Percentiles rank a stretch among this genome's conserved stretches.
Evolutionary conservation across 92 coral and sea anemone genomes (phyloP).

Genomic region (Phenganax subtilis): DNA sequence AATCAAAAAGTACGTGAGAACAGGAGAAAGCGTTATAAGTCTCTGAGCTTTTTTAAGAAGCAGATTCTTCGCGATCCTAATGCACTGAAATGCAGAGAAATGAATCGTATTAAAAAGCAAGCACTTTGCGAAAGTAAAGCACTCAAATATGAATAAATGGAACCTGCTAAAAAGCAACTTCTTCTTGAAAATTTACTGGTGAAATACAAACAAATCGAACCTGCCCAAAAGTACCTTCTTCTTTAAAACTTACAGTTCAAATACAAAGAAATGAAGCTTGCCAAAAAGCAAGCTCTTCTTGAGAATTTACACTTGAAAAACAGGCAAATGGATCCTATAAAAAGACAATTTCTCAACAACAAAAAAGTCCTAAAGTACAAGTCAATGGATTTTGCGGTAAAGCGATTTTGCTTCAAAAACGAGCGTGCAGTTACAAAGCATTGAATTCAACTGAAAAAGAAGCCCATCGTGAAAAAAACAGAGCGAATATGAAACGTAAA

Average conservation of each 20-base stretch:
- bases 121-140: too few relatives aligned
- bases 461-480: not conserved
- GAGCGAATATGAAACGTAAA: slow-evolving; percentile 3
- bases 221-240: not conserved
- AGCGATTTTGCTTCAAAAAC: not conserved
- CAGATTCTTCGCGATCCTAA: too few relatives aligned
- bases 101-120: too few relatives aligned
- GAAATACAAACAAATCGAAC: not conserved
- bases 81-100: too few relatives aligned
- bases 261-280: not conserved
- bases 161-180: not conserved
- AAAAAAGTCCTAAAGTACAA: too few relatives aligned
- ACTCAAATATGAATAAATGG: slow-evolving; percentile 8
- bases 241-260: not conserved
- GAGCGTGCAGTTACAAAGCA: slow-evolving; percentile 33
- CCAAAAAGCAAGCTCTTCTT: not conserved
- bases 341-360: not conserved
- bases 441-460: slow-evolving; percentile 34
- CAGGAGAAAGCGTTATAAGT: too few relatives aligned
- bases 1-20: not conserved
- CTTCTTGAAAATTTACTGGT: not conserved
- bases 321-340: not conserved
- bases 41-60: too few relatives aligned
- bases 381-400: too few relatives aligned
- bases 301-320: not conserved